Base-by-base conservation (phyloP, 2,888 invertebrate species). In the Lithophane leautieri region DNA sequence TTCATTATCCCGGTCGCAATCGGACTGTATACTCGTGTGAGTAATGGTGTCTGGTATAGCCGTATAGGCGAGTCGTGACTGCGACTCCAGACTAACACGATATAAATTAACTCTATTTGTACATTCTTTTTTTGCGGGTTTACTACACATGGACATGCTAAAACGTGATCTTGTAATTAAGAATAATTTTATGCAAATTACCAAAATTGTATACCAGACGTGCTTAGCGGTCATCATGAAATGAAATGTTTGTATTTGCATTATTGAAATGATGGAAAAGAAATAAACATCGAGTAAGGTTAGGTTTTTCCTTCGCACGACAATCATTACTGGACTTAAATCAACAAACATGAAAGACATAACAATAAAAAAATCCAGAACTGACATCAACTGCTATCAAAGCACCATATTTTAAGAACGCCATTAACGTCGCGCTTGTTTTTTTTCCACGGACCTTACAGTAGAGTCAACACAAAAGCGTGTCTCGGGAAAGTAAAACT, bases 11-110 rank as follows among this genome's bases (percentile, higher is more conserved):
- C 71, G 72, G 69, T 76, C 77, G 76, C 79, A 69, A 76, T 84
- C 76, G 52, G 68, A 78, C 56, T 63, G 82, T 83, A 85, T 89
- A 52, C 52, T 9, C 22, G 91, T 91, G 90, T 93, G 92, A 94
- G 91, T 94, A 93, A 94, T 93, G 89, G 89, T 86, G 88, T 81
- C 78, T 85, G 81, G 69, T 88, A 89, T 87, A 90, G 86, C 86
- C 83, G 69, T 87, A 89, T 87, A 89, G 85, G 85, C 84, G 82
- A 89, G 86, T 93, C 92, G 94, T 93, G 94, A 93, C 93, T 89
- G 89, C 85, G 86, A 90, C 86, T 91, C 88, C 89, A 89, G 90
- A 90, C 89, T 90, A 89, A 85, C 89, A 87, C 89, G 88, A 89
- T 90, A 89, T 88, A 87, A 89, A 90, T 90, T 88, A 88, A 73